phyloP scores from a whole-genome alignment of 2,888 invertebrate species.

The Cephus pygmeus region DNA sequence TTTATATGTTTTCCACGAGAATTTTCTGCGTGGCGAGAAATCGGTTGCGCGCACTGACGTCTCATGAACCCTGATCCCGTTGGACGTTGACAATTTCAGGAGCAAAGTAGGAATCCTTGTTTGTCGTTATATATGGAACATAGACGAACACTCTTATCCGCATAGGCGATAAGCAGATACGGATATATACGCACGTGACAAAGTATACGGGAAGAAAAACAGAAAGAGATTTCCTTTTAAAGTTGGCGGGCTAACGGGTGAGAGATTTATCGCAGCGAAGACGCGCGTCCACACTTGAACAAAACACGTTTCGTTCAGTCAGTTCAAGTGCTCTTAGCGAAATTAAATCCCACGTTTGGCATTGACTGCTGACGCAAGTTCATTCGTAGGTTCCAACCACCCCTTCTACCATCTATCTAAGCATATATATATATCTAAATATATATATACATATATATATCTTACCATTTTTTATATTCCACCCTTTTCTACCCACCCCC shows the following conservation, averaged over 20 bases:
- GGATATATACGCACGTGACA: neutral
- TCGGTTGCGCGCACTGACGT: neutral
- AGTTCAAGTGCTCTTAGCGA: constrained; percentile 42
- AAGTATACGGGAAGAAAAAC: neutral
- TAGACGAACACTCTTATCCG: neutral
- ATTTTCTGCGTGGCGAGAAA: neutral
- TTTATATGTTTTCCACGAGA: neutral
- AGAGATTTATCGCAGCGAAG: constrained; percentile 34
- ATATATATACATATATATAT: no score
- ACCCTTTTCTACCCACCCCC: neutral
- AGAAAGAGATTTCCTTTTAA: constrained; percentile 19
- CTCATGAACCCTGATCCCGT: neutral
- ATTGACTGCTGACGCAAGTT: neutral
- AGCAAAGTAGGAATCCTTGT: neutral
- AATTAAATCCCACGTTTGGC: constrained; percentile 35
- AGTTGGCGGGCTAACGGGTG: constrained; percentile 26
- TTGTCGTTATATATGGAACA: neutral
- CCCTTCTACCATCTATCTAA: neutral
- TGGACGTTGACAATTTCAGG: neutral
- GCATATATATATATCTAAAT: no score
- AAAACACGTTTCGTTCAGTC: neutral
- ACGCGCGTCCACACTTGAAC: neutral
- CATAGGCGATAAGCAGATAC: neutral
- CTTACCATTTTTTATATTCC: neutral
- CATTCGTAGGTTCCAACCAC: neutral